These are phyloP conservation scores for Sesamia nonagrioides DNA, from an alignment of 1,140 invertebrate species.

Conservation along the genomic window DNA sequence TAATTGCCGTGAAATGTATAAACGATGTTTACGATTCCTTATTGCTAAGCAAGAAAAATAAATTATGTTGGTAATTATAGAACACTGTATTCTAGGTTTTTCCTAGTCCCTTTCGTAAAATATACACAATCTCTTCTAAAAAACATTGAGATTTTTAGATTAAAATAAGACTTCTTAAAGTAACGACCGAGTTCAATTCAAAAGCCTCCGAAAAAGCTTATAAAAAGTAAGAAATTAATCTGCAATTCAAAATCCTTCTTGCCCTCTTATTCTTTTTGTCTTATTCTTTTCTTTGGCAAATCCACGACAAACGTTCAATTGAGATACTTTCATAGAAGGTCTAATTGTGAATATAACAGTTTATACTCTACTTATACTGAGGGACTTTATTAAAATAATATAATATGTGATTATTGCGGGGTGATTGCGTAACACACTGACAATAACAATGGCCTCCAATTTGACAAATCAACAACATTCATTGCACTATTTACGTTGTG, in stretches of 20 bases:
- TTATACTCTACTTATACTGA: slow-evolving; percentile 30
- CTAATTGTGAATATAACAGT: slow-evolving; percentile 54
- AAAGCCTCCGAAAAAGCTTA: slow-evolving; percentile 67
- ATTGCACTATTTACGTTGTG: no score
- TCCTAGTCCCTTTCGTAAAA: slow-evolving; percentile 16
- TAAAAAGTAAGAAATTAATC: slow-evolving; percentile 73
- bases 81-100: slow-evolving; percentile 10
- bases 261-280: slow-evolving; percentile 61
- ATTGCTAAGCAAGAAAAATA: slow-evolving; percentile 9
- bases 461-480: no score
- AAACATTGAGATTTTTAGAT: slow-evolving; percentile 51
- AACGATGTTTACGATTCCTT: not conserved
- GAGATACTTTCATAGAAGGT: slow-evolving; percentile 46
- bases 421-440: no score
- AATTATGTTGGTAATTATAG: slow-evolving; percentile 7
- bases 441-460: no score
- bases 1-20: slow-evolving; percentile 16
- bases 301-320: slow-evolving; percentile 53
- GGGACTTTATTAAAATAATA: not conserved
- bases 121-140: slow-evolving; percentile 40
- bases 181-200: slow-evolving; percentile 64
- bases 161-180: slow-evolving; percentile 58
- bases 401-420: no score
- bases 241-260: slow-evolving; percentile 69
- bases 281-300: slow-evolving; percentile 53